These are phyloP conservation scores for Aurelia sp. DNA, from an alignment of 30 jellyfish, hydroid and myxozoan species.

Conservation along the genomic window DNA sequence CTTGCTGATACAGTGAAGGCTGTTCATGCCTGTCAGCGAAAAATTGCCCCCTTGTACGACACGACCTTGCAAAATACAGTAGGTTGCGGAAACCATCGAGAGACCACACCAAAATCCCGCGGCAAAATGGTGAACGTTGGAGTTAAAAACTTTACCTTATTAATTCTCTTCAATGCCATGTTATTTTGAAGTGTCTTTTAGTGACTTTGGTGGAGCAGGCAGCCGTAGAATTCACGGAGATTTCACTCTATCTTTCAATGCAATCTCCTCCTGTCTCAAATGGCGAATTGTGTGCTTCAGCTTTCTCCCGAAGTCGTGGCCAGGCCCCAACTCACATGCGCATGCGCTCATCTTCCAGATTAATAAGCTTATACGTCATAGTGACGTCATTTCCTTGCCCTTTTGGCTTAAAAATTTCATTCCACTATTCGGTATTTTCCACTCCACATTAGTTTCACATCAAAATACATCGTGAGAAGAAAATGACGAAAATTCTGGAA, in stretches of 20 bases:
- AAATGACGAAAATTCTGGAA: too few relatives aligned
- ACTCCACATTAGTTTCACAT: background rate
- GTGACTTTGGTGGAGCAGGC: conserved; percentile 6
- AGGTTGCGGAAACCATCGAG: conserved; percentile 47
- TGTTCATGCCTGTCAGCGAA: background rate
- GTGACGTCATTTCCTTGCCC: conserved; percentile 60
- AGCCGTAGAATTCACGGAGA: conserved; percentile 25
- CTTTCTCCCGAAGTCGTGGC: conserved; percentile 62
- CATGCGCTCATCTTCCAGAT: conserved; percentile 47
- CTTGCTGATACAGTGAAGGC: too few relatives aligned
- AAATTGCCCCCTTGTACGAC: conserved; percentile 10
- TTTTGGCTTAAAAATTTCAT: background rate
- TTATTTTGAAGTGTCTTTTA: conserved; percentile 9
- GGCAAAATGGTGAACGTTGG: conserved; percentile 10
- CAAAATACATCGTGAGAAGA: background rate
- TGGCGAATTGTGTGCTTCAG: background rate
- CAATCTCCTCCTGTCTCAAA: conserved; percentile 27
- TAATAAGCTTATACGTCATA: conserved; percentile 36
- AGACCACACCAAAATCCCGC: conserved; percentile 8
- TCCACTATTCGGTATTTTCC: too few relatives aligned
- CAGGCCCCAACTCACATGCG: conserved; percentile 63
- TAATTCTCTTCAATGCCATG: conserved; percentile 68
- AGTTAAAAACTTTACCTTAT: conserved; percentile 44
- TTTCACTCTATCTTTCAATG: conserved; percentile 12
- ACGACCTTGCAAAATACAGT: conserved; percentile 3